Evolutionary conservation across 1,140 invertebrate genomes (phyloP).

Genomic region (Tetramorium parvispinum): DNA sequence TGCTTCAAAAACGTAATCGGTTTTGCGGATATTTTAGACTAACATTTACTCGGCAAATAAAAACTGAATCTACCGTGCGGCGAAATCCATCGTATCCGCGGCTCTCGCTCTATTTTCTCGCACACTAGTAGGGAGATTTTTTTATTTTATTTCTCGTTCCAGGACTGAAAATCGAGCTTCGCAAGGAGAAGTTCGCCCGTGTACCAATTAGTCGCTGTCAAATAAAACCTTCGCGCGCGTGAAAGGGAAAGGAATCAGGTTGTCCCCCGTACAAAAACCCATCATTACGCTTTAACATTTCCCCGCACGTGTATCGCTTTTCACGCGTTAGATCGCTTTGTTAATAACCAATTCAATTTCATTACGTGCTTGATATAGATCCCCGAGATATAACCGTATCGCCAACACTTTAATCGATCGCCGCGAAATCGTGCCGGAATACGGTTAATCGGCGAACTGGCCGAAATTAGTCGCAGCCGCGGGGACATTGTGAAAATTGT

Average conservation of each 20-base stretch:
- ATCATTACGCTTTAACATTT: constrained; percentile 12
- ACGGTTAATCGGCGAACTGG: constrained; percentile 43
- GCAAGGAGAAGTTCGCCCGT: neutral
- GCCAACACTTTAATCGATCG: constrained; percentile 44
- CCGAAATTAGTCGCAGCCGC: constrained; percentile 48
- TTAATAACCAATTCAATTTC: constrained; percentile 47
- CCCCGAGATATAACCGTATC: constrained; percentile 24
- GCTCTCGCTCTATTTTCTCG: constrained; percentile 5
- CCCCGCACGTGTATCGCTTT: neutral
- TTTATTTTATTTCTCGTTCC: constrained; percentile 17
- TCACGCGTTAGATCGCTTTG: constrained; percentile 17
- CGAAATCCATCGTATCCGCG: constrained; percentile 8
- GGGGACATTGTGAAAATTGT: constrained; percentile 66
- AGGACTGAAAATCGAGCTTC: constrained; percentile 27
- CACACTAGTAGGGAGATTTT: neutral
- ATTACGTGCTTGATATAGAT: constrained; percentile 31
- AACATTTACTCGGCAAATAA: constrained; percentile 36
- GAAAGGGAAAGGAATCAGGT: constrained; percentile 11
- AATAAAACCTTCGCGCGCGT: neutral
- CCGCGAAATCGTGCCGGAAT: neutral
- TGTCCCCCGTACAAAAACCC: neutral
- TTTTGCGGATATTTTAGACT: constrained; percentile 6
- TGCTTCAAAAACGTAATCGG: constrained; percentile 11
- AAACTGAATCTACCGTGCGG: neutral
- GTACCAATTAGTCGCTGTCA: constrained; percentile 45